Evolutionary conservation across 2,888 invertebrate species (phyloP).

Genomic region (Cepaea hortensis): DNA sequence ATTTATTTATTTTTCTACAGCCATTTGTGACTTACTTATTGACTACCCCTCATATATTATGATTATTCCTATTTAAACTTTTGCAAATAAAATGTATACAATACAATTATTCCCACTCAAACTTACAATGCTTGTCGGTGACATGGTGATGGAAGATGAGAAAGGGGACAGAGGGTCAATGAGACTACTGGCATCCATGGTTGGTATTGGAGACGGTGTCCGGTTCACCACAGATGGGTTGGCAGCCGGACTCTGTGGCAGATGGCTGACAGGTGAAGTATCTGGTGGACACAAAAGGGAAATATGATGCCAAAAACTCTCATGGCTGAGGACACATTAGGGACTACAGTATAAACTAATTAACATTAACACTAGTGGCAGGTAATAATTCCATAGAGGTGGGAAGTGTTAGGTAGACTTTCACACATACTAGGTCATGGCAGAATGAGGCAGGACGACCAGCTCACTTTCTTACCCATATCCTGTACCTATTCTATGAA

Average conservation of each 20-base stretch:
- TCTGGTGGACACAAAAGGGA: not conserved
- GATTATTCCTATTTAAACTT: too few relatives aligned
- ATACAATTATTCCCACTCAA: not conserved
- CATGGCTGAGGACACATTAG: not conserved
- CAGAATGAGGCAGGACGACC: too few relatives aligned
- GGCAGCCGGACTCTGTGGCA: slow-evolving; percentile 23
- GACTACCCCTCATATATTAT: too few relatives aligned
- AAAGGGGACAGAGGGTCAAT: slow-evolving; percentile 28
- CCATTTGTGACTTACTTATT: too few relatives aligned
- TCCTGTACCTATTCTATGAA: too few relatives aligned
- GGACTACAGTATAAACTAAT: not conserved
- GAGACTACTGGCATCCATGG: slow-evolving; percentile 35
- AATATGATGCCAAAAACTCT: not conserved
- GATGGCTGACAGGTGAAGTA: not conserved
- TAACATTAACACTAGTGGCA: too few relatives aligned
- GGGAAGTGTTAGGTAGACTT: too few relatives aligned
- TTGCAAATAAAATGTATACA: too few relatives aligned
- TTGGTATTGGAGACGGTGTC: slow-evolving; percentile 40
- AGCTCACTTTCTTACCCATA: too few relatives aligned
- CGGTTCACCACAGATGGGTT: slow-evolving; percentile 36
- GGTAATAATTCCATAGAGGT: too few relatives aligned
- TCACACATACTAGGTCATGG: too few relatives aligned
- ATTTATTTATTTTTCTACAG: too few relatives aligned
- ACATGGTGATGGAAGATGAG: slow-evolving; percentile 34
- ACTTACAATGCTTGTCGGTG: slow-evolving; percentile 42